Base-by-base conservation (phyloP, 2,113 vertebrate species). In the Crotophaga sulcirostris region DNA sequence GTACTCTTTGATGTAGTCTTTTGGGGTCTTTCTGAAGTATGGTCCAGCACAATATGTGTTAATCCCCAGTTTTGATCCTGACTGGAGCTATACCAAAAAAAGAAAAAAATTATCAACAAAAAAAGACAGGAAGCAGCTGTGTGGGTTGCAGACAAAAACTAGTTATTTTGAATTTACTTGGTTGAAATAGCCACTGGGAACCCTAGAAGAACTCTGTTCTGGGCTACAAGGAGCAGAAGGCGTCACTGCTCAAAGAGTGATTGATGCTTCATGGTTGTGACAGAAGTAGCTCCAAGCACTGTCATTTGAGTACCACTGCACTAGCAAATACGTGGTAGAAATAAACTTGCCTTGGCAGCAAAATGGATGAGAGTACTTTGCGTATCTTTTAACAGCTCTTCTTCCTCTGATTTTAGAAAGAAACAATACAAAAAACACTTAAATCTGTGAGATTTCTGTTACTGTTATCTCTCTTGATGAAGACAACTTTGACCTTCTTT, bases 61-160 rank as follows among this genome's bases (percentile, higher is more conserved):
- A 82, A 64, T 64, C 17, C 20, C 33, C 21, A 60, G n/a, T 68
- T 94, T 93, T 82, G 52, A 58, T 87, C 28, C 70, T 58, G 44
- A 17, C 34, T 79, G 79, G 49, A 90, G n/a, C 40, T 62, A 51
- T 49, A 81, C 25, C 40, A 66, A 87, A 72, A n/a, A 86, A 52
- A 62, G 1, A 31, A 38, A 21, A 23, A 33, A 33, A 68, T 21
- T 18, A 40, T 12, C 21, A 78, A 20, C 38, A 80, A 62, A 87
- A 82, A 80, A 70, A 72, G 83, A 94, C 90, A 96, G 24, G 85
- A 86, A 96, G 73, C 83, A 93, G 88, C 83, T 96, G 83, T 87
- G 73, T 0, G 0, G 5, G 11, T 70, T 93, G 83, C 33, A 58
- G 76, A 90, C 5, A 92, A 93, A 93, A 75, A 49, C 9, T 93